phyloP scores from a whole-genome alignment of 2,797 vertebrate species.

The Tamandua tetradactyla region DNA sequence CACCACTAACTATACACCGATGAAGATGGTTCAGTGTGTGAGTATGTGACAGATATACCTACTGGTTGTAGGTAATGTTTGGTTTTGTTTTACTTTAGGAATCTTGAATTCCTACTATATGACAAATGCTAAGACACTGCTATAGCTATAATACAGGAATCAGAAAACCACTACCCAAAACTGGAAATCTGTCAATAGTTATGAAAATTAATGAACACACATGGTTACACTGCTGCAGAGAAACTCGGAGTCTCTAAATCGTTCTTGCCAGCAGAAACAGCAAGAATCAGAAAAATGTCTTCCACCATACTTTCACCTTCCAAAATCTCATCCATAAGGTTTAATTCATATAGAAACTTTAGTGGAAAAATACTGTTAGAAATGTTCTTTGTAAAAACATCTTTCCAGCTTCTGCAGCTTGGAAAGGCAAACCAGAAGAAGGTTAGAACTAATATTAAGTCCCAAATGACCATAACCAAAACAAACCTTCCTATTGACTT shows the following conservation, averaged over 20 bases:
- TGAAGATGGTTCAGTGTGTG: neutral
- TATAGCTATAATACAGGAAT: too few species aligned
- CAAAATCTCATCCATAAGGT: neutral
- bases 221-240: neutral
- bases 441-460: neutral
- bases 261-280: neutral
- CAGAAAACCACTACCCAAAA: neutral
- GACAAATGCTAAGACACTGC: neutral
- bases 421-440: neutral
- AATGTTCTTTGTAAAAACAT: neutral
- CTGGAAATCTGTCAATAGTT: neutral
- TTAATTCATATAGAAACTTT: neutral
- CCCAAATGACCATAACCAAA: neutral
- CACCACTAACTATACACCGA: neutral
- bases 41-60: neutral
- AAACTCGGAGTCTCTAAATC: neutral
- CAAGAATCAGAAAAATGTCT: neutral
- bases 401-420: neutral
- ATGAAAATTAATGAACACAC: neutral
- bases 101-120: neutral
- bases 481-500: neutral
- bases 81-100: slow-evolving; percentile 12
- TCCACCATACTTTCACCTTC: neutral
- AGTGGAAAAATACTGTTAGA: neutral
- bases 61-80: neutral